phyloP scores from a whole-genome alignment of 2,797 vertebrate genomes.

The Epinephelus awoara region DNA sequence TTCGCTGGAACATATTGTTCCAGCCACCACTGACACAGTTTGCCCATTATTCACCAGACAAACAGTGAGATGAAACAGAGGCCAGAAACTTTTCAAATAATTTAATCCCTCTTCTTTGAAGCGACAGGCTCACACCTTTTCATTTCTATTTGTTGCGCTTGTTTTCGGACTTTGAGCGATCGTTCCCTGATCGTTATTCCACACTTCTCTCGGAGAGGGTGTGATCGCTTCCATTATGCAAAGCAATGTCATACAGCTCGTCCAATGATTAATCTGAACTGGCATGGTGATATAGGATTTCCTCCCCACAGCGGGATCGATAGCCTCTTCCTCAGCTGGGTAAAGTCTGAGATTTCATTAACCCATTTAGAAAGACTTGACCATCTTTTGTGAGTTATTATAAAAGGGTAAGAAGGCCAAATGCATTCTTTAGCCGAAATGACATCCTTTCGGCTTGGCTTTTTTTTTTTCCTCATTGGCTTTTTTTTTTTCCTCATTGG shows the following conservation, averaged over 20 bases:
- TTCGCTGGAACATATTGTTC: slow-evolving; percentile 53
- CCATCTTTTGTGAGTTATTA: slow-evolving; percentile 85
- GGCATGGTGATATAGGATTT: slow-evolving; percentile 84
- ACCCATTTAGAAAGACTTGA: slow-evolving; percentile 84
- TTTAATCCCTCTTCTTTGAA: slow-evolving; percentile 60
- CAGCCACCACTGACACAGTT: slow-evolving; percentile 46
- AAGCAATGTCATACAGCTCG: slow-evolving; percentile 76
- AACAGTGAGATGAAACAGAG: slow-evolving; percentile 63
- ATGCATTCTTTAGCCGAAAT: slow-evolving; percentile 77
- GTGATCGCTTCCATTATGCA: slow-evolving; percentile 75
- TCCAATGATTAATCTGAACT: slow-evolving; percentile 85
- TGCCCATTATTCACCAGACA: slow-evolving; percentile 74
- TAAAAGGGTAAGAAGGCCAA: slow-evolving; percentile 81
- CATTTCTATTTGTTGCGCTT: slow-evolving; percentile 53
- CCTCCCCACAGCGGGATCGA: slow-evolving; percentile 81
- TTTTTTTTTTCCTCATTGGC: slow-evolving; percentile 55
- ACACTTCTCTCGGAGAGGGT: slow-evolving; percentile 67
- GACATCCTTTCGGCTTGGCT: slow-evolving; percentile 62
- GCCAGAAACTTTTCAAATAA: slow-evolving; percentile 69
- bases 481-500: slow-evolving; percentile 53
- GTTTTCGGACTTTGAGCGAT: slow-evolving; percentile 78
- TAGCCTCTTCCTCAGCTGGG: slow-evolving; percentile 78
- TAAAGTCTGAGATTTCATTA: slow-evolving; percentile 87
- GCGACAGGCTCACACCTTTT: slow-evolving; percentile 64
- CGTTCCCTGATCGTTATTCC: slow-evolving; percentile 72